phyloP scores from a whole-genome alignment of 2,888 invertebrate genomes.

The Anodontia alba region DNA sequence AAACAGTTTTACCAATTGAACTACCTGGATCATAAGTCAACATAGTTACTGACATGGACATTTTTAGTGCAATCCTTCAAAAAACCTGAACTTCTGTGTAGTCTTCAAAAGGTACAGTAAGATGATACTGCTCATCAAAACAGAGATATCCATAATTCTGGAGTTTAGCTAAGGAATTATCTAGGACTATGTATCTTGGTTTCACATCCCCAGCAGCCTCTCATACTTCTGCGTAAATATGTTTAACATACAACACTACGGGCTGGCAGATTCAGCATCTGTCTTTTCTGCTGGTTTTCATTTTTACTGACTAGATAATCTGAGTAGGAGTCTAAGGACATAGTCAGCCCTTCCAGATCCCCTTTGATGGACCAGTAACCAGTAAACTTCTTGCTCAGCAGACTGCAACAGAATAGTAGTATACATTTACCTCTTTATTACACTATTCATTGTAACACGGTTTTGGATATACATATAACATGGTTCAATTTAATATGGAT shows the following conservation, averaged over 20 bases:
- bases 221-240: not conserved
- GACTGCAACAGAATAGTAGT: not conserved
- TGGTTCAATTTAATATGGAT: too few relatives aligned
- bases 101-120: constrained; percentile 19
- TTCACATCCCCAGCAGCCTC: constrained; percentile 17
- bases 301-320: constrained; percentile 27
- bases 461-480: too few relatives aligned
- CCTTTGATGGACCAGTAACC: not conserved
- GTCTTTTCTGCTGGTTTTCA: constrained; percentile 32
- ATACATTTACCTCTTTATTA: not conserved
- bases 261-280: constrained; percentile 22
- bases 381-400: constrained; percentile 6
- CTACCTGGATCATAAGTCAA: constrained; percentile 37
- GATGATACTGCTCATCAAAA: constrained; percentile 37
- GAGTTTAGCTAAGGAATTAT: constrained; percentile 33
- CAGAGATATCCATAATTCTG: constrained; percentile 28
- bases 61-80: constrained; percentile 20
- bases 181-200: constrained; percentile 27
- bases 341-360: constrained; percentile 13
- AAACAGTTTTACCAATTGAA: constrained; percentile 31
- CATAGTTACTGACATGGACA: constrained; percentile 23
- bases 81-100: constrained; percentile 17
- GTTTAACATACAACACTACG: constrained; percentile 15
- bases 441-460: not conserved
- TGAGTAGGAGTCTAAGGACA: constrained; percentile 31